Evolutionary conservation across 1,140 invertebrate species (phyloP), one percentile per base, ranked within the genome.

Genomic region (Temnothorax longispinosus): DNA sequence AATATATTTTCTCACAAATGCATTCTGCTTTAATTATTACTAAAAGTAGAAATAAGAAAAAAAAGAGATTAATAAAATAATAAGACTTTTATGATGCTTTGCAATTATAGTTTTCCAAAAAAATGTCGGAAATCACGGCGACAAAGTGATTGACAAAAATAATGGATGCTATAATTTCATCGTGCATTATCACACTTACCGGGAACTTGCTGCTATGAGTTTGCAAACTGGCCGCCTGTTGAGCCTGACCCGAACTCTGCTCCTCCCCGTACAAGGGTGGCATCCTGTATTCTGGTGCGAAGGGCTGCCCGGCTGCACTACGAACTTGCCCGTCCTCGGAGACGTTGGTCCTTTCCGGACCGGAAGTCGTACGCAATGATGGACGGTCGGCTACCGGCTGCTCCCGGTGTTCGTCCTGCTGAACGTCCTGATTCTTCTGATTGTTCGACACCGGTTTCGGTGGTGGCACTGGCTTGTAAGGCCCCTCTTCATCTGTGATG

Each of bases 141-240:
- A 35, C 11, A 4, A 21, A 58, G n/a, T 58, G 18, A 21, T 21
- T 60, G 27, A 56, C 44, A 60, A 82, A 74, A 74, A 54, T 41
- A 50, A 74, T 50, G 32, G 32, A 13, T 27, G 32, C 44, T 11
- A 38, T 50, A 60, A 58, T 58, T 62, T 32, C 10, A 2, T 11
- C n/a, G 54, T 58, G 58, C n/a, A 87, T 80, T 64, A 81, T 84
- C 54, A 80, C 78, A 89, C 91, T 91, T 95, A 98, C 97, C 92
- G 97, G 97, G 95, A 97, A 98, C 95, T 98, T 97, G 90, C 96
- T 97, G 85, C 97, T 98, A 94, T 98, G 97, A 41, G 97, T 98
- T 92, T 97, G 97, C 27, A 97, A 95, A 81, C 96, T 96, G 93
- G 84, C 95, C 92, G 85, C 91, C 91, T 94, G 95, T 91, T 91